These are phyloP conservation scores for Podabrus alpinus DNA, from an alignment of 2,888 invertebrate species.

Conservation along the genomic window DNA sequence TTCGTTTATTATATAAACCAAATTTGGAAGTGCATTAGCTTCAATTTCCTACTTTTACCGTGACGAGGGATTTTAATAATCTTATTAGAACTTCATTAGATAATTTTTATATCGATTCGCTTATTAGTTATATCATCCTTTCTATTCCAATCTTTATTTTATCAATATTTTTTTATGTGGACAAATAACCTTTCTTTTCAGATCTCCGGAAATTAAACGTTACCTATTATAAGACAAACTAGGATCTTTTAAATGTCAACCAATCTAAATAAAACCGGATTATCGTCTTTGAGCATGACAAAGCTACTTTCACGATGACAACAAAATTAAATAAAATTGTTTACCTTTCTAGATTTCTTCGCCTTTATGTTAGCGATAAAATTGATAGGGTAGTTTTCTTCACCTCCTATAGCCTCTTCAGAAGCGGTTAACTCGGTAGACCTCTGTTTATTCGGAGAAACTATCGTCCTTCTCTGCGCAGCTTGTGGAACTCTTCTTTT, in stretches of 20 bases:
- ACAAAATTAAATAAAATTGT: constrained; percentile 7
- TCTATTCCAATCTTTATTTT: not conserved
- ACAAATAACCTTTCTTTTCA: not conserved
- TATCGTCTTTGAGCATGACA: not conserved
- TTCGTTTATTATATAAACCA: not conserved
- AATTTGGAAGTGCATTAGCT: not conserved
- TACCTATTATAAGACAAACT: not conserved
- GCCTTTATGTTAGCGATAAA: constrained; percentile 69
- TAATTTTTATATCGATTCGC: not conserved
- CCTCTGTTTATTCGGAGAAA: not conserved
- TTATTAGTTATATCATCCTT: not conserved
- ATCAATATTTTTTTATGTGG: not conserved
- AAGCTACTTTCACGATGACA: not conserved
- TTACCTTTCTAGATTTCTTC: constrained; percentile 53
- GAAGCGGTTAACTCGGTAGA: constrained; percentile 36
- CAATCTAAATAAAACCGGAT: not conserved
- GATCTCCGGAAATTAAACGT: not conserved
- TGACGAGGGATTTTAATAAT: not conserved
- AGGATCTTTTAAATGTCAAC: not conserved
- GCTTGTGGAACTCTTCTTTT: not conserved
- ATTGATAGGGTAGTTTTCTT: constrained; percentile 67
- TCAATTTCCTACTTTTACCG: not conserved
- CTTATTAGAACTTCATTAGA: not conserved
- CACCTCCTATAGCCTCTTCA: constrained; percentile 63
- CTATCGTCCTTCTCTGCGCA: constrained; percentile 14